Evolutionary conservation across 2,888 invertebrate species (phyloP), one percentile per base, ranked within the genome.

Genomic region (Drosophila vallismaia): DNA sequence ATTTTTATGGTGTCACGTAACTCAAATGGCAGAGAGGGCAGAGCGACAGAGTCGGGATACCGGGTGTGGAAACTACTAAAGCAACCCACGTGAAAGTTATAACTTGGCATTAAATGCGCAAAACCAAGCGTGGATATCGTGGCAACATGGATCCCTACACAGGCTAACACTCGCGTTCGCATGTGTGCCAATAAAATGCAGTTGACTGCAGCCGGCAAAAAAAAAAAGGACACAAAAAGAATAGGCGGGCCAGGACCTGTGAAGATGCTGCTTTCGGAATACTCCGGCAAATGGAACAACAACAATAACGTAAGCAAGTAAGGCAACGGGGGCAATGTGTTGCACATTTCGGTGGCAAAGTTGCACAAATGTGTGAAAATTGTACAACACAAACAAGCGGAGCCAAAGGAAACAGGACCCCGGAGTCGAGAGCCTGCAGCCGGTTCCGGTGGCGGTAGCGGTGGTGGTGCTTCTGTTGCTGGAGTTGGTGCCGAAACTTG

Each of bases 281-380:
- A 19, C 19, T 19, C 19, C 19, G 19, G 28, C 28, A 59, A 42
- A 50, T 60, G 57, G 12, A 63, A 62, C 28, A 54, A 44, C 42
- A 57, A 24, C 36, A 52, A 64, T 54, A 51, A 52, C 52, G 7
- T 8, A 7, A 14, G 19, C 40, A 42, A 69, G 69, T 33, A 48
- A 45, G 48, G 63, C 68, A 58, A 66, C 74, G 68, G 68, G 56
- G 76, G 78, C 84, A 84, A 80, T 84, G 85, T 86, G 81, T 86
- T 82, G 87, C 81, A 76, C 81, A 82, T 84, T 86, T 76, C 45
- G 68, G 71, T 86, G 74, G 87, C 81, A 80, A 81, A 80, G 85
- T 81, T 81, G 76, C 67, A 75, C 77, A 78, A 84, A 79, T 83
- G 79, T 79, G 79, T 74, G 85, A 78, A 80, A 80, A 80, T 77